Evolutionary conservation across 2,888 invertebrate genomes (phyloP).

Genomic region (Augiades crinisus): DNA sequence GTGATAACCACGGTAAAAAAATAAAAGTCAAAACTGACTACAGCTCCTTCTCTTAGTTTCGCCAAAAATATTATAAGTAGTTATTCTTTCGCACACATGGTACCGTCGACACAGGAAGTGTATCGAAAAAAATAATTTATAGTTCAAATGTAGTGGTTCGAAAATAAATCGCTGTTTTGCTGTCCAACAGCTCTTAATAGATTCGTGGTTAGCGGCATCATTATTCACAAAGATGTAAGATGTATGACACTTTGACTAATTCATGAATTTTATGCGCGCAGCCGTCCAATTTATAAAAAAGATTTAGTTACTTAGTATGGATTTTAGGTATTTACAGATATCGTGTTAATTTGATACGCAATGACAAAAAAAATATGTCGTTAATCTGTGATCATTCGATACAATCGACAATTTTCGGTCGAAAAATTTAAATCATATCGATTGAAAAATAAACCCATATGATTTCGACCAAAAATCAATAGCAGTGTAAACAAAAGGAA

Average conservation of each 20-base stretch:
- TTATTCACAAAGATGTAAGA: conserved; percentile 41
- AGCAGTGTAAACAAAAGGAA: not conserved
- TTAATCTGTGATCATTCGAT: no score
- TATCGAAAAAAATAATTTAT: conserved; percentile 46
- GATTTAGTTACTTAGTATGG: conserved; percentile 14
- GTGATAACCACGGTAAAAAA: no score
- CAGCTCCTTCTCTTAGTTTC: not conserved
- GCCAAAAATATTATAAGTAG: not conserved
- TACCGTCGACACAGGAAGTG: conserved; percentile 38
- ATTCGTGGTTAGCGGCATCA: conserved; percentile 41
- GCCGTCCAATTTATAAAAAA: not conserved
- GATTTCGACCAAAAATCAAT: not conserved
- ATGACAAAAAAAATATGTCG: no score
- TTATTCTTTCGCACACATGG: conserved; percentile 43
- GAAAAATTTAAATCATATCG: no score
- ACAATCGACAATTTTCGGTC: no score
- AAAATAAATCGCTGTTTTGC: conserved; percentile 45
- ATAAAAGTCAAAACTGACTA: not conserved
- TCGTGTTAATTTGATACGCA: not conserved
- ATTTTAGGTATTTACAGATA: not conserved
- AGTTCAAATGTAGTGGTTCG: conserved; percentile 43
- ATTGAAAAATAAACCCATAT: no score
- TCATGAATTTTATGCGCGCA: conserved; percentile 27
- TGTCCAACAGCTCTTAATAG: conserved; percentile 41
- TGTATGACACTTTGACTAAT: conserved; percentile 33